phyloP scores from a whole-genome alignment of 2,797 vertebrate species.

The Tapera naevia region DNA sequence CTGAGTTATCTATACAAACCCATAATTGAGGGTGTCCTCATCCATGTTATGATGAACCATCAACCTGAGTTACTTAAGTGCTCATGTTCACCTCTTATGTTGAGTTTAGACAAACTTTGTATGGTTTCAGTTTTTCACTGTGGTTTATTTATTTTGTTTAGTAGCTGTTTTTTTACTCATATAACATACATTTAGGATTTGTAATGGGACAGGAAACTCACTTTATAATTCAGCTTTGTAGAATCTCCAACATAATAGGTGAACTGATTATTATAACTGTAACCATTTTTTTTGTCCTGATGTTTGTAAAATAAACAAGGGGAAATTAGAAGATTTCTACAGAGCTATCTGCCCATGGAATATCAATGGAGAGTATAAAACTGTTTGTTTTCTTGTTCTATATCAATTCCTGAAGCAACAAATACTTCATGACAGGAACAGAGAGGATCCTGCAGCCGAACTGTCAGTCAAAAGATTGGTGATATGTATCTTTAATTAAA shows the following conservation, averaged over 20 bases:
- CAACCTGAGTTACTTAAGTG: not conserved
- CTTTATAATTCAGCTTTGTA: not conserved
- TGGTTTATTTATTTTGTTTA: not conserved
- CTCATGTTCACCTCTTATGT: not conserved
- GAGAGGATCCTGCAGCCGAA: not conserved
- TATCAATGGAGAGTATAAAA: not conserved
- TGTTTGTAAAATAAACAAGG: not conserved
- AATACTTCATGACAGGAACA: not conserved
- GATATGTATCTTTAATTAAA: not conserved
- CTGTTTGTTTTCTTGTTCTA: not conserved
- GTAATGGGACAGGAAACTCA: not conserved
- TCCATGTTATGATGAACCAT: not conserved
- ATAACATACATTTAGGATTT: not conserved
- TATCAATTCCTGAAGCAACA: not conserved
- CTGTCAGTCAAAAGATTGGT: not conserved
- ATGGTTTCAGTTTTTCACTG: not conserved
- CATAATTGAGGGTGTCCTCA: accelerated
- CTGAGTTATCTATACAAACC: not conserved
- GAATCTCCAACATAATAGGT: not conserved
- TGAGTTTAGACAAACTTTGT: not conserved
- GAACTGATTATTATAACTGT: not conserved
- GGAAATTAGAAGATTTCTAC: not conserved
- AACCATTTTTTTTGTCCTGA: not conserved
- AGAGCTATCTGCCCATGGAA: not conserved
- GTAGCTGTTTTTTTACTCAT: not conserved